A percentile compares a stretch with the other conserved stretches of the same genome.
These are phyloP conservation scores for Mayetiola destructor DNA, from an alignment of 2,888 invertebrate species.

Conservation along the genomic window DNA sequence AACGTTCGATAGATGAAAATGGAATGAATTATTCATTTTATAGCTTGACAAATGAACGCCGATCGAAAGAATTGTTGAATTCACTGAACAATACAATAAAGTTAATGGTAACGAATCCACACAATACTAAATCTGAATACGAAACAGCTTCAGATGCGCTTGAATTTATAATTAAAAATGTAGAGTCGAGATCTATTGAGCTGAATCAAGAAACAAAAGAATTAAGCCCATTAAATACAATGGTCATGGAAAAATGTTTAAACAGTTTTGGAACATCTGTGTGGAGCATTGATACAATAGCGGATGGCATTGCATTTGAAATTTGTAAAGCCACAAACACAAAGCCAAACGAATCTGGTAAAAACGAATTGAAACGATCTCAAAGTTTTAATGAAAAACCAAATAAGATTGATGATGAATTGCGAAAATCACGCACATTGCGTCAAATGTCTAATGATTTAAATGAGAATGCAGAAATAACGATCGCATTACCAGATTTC, in stretches of 20 bases:
- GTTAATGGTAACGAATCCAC: conserved; percentile 31
- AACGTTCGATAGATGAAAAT: too few relatives aligned
- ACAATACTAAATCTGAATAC: conserved; percentile 27
- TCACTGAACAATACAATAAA: conserved; percentile 22
- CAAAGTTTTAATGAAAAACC: conserved; percentile 12
- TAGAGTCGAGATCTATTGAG: neutral
- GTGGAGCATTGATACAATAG: conserved; percentile 33
- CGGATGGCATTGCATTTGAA: conserved; percentile 31
- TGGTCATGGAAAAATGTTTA: conserved; percentile 18
- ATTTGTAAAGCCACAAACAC: conserved; percentile 25
- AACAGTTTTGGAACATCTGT: conserved; percentile 31
- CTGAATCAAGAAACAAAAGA: too few relatives aligned
- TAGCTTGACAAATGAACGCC: conserved; percentile 23
- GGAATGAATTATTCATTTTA: too few relatives aligned
- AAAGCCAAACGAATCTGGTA: conserved; percentile 12
- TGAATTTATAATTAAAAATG: neutral
- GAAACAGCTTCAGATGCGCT: conserved; percentile 20
- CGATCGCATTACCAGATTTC: too few relatives aligned
- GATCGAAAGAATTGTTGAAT: conserved; percentile 16
- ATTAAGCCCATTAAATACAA: conserved; percentile 34
- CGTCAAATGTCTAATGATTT: neutral
- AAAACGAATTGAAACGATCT: conserved; percentile 13
- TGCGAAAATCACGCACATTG: neutral
- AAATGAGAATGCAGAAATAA: too few relatives aligned
- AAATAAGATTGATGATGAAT: neutral